phyloP scores from a whole-genome alignment of 2,797 vertebrate genomes.

The Catharus ustulatus region DNA sequence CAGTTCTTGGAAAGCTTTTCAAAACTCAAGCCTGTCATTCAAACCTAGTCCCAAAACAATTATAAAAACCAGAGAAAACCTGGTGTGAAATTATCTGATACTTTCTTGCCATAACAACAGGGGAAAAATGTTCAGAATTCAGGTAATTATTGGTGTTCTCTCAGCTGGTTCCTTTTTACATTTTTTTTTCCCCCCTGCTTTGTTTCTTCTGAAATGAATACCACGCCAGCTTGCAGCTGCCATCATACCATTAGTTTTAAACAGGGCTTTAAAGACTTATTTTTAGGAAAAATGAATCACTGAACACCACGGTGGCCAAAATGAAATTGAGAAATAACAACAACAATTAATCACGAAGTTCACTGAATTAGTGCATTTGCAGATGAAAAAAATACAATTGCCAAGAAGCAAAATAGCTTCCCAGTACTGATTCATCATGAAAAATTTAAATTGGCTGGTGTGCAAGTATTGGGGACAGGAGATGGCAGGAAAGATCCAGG shows the following conservation, averaged over 20 bases:
- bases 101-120: constrained; percentile 1
- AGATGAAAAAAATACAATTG: constrained; percentile 8
- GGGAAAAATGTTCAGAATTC: not conserved
- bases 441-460: constrained; percentile 32
- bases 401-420: constrained; percentile 47
- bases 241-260: constrained; percentile 2
- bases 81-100: accelerated
- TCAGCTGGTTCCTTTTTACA: constrained; percentile 18
- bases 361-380: constrained; percentile 24
- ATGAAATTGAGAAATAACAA: constrained; percentile 38
- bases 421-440: constrained; percentile 33
- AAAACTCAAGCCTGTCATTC: not conserved
- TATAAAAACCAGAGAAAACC: not conserved
- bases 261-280: constrained; percentile 25
- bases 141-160: constrained; percentile 20
- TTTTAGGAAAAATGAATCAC: constrained; percentile 52
- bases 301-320: not conserved
- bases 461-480: not conserved
- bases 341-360: not conserved
- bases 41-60: not conserved
- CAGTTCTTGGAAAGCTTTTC: constrained; percentile 43
- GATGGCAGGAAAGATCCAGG: constrained; percentile 3
- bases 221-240: constrained; percentile 50
- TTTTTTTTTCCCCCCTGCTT: not conserved
- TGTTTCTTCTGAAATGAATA: constrained; percentile 31